phyloP scores from a whole-genome alignment of 2,113 vertebrate species.

The Atractosteus spatula region DNA sequence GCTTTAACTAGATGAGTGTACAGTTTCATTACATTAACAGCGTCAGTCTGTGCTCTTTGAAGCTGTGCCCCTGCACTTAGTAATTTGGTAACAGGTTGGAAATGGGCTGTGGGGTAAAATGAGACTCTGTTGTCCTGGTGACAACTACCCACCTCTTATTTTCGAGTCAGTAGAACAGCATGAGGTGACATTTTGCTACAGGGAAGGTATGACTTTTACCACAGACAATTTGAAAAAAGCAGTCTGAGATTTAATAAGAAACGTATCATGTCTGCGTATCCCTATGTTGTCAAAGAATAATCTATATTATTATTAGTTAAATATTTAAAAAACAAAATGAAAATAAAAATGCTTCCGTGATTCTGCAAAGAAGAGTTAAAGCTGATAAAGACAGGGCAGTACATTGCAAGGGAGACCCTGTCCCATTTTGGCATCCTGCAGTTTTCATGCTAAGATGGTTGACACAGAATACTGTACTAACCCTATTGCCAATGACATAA shows the following conservation, averaged over 20 bases:
- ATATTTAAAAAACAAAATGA: background rate
- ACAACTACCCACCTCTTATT: conserved; percentile 68
- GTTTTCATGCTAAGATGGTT: too few species aligned
- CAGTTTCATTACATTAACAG: conserved; percentile 82
- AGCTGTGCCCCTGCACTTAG: conserved; percentile 67
- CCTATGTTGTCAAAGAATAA: too few species aligned
- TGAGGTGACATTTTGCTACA: conserved; percentile 63
- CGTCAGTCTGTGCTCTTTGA: conserved; percentile 76
- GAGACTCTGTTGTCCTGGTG: conserved; percentile 81
- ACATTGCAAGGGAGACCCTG: too few species aligned
- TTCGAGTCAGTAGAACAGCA: conserved; percentile 60
- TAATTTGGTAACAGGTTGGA: conserved; percentile 96
- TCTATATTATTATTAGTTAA: too few species aligned
- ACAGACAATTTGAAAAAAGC: background rate
- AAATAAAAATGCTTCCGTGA: background rate
- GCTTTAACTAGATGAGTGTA: conserved; percentile 74
- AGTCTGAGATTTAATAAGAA: background rate
- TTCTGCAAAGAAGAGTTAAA: background rate
- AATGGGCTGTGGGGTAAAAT: conserved; percentile 85
- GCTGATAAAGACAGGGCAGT: too few species aligned
- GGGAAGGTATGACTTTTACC: conserved; percentile 17
- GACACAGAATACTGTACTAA: background rate
- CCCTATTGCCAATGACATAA: background rate
- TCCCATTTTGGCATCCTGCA: too few species aligned
- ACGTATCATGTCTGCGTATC: background rate